Base-by-base conservation (phyloP, 2,888 invertebrate species). In the Galeopsomyia nigrocyanea region DNA sequence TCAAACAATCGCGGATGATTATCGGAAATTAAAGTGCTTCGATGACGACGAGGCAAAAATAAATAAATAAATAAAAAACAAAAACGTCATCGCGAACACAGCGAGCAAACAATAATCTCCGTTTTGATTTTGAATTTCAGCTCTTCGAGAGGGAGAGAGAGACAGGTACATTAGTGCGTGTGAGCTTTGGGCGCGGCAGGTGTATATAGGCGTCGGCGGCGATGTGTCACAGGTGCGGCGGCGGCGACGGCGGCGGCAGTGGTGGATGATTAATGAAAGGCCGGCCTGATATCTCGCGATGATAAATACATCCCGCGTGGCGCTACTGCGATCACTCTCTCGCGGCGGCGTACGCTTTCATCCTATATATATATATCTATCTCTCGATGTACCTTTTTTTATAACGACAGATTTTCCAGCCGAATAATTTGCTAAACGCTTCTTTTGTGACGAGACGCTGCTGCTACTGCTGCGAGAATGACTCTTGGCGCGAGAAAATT, bases 261-360 rank as follows among this genome's bases (percentile, higher is more conserved):
- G 22, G 46, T 57, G 16, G 65, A 74, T 74, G 74, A 74, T 71
- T 74, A 71, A 74, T 74, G 71, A 62, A 63, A 65, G 74, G 55
- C 19, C 56, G 21, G 73, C 58, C 55, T 70, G 66, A 58, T 63
- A 71, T 56, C 63, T 53, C 67, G 66, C 53, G 46, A 61, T 71
- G 67, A 74, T 56, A 68, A 56, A 68, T 64, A 73, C 65, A 74
- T 63, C 70, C 68, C 71, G 66, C 50, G 71, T 56, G 55, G 71
- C 64, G 60, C 53, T 64, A 64, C 60, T 49, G 56, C 71, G 62
- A 70, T 64, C 72, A 57, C 64, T 69, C 66, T 60, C 69, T 61
- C 62, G 63, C 55, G 47, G 50, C 39, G 39, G 26, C 26, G 5
- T 64, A 19, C 57, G 31, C 46, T 22, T 70, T n/a, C 26, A 51